These are phyloP conservation scores for Hyphantria cunea DNA, from an alignment of 1,140 invertebrate genomes.

Conservation along the genomic window DNA sequence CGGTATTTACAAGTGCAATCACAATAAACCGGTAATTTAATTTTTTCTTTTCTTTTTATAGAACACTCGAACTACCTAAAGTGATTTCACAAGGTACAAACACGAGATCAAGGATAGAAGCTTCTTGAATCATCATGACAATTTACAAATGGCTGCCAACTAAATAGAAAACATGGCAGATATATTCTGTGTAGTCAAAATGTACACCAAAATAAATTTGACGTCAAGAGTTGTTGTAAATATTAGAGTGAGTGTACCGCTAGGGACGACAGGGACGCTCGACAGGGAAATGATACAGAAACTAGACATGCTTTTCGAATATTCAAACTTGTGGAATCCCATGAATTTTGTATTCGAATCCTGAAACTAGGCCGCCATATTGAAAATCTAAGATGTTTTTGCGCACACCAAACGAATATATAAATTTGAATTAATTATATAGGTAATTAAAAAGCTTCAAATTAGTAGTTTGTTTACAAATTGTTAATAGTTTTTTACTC, in stretches of 20 bases:
- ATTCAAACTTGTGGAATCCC: constrained; percentile 22
- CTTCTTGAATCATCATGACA: too few species aligned
- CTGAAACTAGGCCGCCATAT: background rate
- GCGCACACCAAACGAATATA: background rate
- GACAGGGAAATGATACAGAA: constrained; percentile 30
- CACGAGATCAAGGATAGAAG: too few species aligned
- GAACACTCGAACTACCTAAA: too few species aligned
- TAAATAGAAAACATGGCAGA: too few species aligned
- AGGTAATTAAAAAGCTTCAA: too few species aligned
- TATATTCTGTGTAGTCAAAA: background rate
- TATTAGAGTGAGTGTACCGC: constrained; percentile 16
- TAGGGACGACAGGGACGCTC: background rate
- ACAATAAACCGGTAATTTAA: too few species aligned
- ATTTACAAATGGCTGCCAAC: too few species aligned
- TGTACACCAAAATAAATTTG: constrained; percentile 14
- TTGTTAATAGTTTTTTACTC: too few species aligned
- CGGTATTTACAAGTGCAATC: too few species aligned
- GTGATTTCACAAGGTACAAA: too few species aligned
- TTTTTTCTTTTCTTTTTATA: too few species aligned
- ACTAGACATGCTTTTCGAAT: constrained; percentile 23
- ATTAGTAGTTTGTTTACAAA: too few species aligned
- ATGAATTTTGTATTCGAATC: constrained; percentile 21
- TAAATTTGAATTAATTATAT: background rate
- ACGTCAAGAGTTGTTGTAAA: constrained; percentile 11
- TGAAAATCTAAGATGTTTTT: constrained; percentile 21